Percentiles rank a stretch among this genome's conserved stretches.
phyloP scores from a whole-genome alignment of 2,797 vertebrate genomes.

The Fratercula arctica region DNA sequence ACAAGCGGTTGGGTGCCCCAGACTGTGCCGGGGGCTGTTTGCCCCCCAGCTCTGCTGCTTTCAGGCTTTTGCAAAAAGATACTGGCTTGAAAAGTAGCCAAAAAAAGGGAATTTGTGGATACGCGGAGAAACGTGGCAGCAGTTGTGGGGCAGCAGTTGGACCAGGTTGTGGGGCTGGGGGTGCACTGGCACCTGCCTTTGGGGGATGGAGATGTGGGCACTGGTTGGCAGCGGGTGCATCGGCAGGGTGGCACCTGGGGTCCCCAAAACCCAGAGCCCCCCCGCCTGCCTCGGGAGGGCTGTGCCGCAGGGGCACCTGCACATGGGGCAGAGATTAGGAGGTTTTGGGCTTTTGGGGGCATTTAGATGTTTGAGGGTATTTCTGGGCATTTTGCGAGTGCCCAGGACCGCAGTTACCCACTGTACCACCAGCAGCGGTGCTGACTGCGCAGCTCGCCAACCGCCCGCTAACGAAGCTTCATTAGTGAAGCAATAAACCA shows the following conservation, averaged over 20 bases:
- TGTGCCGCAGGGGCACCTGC: neutral
- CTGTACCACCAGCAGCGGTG: neutral
- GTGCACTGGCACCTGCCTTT: accelerated
- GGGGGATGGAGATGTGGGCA: neutral
- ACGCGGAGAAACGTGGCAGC: neutral
- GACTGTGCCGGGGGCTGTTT: neutral
- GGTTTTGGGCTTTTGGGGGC: too few species aligned
- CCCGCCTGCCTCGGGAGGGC: neutral
- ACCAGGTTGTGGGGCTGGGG: neutral
- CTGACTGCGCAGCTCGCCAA: accelerated
- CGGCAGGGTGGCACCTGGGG: accelerated
- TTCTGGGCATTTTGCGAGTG: neutral
- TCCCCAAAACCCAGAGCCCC: neutral
- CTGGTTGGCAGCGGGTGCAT: accelerated
- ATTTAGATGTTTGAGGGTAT: neutral
- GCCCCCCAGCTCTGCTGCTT: neutral
- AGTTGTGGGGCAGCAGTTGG: neutral
- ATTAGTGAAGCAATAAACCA: neutral
- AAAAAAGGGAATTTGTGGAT: neutral
- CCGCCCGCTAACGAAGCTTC: neutral
- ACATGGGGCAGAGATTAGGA: accelerated
- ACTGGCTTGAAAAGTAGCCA: neutral
- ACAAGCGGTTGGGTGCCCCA: accelerated
- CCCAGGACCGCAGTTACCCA: accelerated
- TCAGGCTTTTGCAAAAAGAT: neutral